Evolutionary conservation across 2,113 vertebrate genomes (phyloP).

Genomic region (Gobiocypris rarus): DNA sequence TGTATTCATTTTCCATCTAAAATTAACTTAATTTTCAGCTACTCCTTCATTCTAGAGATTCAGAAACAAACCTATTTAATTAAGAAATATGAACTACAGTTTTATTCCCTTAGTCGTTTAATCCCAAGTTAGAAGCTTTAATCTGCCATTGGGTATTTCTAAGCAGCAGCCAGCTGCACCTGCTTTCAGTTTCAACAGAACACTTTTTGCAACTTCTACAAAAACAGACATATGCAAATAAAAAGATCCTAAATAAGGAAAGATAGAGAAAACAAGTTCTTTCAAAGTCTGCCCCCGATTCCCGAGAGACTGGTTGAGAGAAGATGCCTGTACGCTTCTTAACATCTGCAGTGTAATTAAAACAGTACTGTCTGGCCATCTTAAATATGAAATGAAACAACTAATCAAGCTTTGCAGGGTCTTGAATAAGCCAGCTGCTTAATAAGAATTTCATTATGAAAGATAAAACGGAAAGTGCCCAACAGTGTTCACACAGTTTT

Average conservation of each 20-base stretch:
- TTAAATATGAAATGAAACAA: slow-evolving; percentile 56
- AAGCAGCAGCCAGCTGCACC: not conserved
- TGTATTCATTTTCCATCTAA: not conserved
- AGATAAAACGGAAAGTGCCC: slow-evolving; percentile 40
- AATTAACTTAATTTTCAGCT: not conserved
- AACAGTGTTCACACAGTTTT: slow-evolving; percentile 7
- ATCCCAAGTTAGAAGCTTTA: not conserved
- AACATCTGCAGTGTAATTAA: slow-evolving; percentile 62
- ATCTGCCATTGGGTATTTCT: not conserved
- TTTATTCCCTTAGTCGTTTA: not conserved
- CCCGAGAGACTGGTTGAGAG: slow-evolving; percentile 4
- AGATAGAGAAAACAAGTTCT: not conserved
- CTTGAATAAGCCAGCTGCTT: slow-evolving; percentile 58
- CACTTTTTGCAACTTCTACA: not conserved
- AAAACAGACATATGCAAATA: slow-evolving; percentile 15
- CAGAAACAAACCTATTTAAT: not conserved
- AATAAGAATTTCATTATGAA: slow-evolving; percentile 55
- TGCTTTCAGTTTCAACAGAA: not conserved
- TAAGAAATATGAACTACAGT: not conserved
- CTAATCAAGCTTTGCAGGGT: slow-evolving; percentile 59
- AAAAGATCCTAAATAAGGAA: not conserved
- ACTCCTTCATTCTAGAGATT: not conserved
- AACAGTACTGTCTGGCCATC: slow-evolving; percentile 49
- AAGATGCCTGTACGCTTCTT: not conserved
- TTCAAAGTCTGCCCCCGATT: not conserved